Evolutionary conservation across 35 echinoderm and acorn worm species (phyloP).

Genomic region (Holothuria glaberrima): DNA sequence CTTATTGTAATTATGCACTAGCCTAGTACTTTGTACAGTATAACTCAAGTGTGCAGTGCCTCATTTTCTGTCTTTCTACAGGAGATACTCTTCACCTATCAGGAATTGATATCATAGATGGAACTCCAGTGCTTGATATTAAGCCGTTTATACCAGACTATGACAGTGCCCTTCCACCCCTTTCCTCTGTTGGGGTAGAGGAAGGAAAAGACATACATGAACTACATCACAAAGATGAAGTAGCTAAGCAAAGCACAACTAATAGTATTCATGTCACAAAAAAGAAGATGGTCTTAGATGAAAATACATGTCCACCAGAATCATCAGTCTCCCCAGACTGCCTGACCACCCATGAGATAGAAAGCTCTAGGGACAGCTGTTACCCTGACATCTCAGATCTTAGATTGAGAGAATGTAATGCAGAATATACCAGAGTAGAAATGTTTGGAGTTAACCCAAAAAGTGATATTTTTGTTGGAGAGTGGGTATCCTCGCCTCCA

Average conservation of each 20-base stretch:
- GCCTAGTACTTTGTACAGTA: no score
- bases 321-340: neutral
- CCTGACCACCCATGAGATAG: no score
- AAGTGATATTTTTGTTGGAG: conserved; percentile 50
- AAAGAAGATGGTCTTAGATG: neutral
- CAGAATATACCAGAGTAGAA: neutral
- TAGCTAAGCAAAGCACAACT: no score
- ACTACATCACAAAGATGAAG: no score
- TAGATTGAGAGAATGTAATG: neutral
- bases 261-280: no score
- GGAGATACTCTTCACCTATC: conserved; percentile 85
- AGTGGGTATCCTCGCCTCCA: conserved; percentile 84
- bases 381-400: neutral
- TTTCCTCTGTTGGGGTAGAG: no score
- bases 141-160: conserved; percentile 92
- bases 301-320: neutral
- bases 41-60: no score
- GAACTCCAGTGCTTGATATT: conserved; percentile 92
- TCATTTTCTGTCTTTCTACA: conserved; percentile 1
- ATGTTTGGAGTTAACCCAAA: neutral
- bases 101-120: conserved; percentile 94
- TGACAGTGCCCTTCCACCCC: conserved; percentile 39
- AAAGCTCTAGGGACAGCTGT: no score
- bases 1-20: no score
- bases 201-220: no score